Conservation (phyloP, 2,888 invertebrate species). For the Epirrita christyi region DNA sequence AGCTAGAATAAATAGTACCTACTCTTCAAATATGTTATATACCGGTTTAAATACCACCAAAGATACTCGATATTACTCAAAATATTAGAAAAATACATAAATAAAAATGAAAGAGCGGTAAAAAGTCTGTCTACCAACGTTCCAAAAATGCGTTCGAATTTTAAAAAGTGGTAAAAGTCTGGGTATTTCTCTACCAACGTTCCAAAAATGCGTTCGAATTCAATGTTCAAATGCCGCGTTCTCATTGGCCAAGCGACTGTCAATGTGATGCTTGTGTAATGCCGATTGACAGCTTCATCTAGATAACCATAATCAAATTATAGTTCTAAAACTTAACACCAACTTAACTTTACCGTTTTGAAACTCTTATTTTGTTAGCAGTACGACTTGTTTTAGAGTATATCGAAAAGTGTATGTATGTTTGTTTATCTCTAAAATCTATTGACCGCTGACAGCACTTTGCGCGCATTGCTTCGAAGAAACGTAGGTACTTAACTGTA, state of each 20-base stretch:
- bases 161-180: too few species aligned
- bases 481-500: constrained; percentile 44
- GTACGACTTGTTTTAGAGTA: constrained; percentile 15
- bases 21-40: too few species aligned
- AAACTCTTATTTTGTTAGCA: background rate
- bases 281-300: constrained; percentile 76
- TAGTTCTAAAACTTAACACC: constrained; percentile 37
- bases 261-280: constrained; percentile 67
- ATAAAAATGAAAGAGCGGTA: too few species aligned
- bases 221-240: constrained; percentile 37
- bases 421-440: constrained; percentile 49
- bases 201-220: constrained; percentile 26
- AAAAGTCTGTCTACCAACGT: too few species aligned
- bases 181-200: background rate
- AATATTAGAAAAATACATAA: too few species aligned
- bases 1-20: too few species aligned
- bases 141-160: too few species aligned
- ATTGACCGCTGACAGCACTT: constrained; percentile 58
- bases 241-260: constrained; percentile 56
- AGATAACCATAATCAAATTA: constrained; percentile 80
- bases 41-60: too few species aligned
- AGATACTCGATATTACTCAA: too few species aligned
- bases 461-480: constrained; percentile 62
- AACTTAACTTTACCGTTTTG: constrained; percentile 20
- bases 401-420: constrained; percentile 15